These are phyloP conservation scores for Chrysocyon brachyurus DNA, from an alignment of 2,797 vertebrate genomes.

Conservation along the genomic window DNA sequence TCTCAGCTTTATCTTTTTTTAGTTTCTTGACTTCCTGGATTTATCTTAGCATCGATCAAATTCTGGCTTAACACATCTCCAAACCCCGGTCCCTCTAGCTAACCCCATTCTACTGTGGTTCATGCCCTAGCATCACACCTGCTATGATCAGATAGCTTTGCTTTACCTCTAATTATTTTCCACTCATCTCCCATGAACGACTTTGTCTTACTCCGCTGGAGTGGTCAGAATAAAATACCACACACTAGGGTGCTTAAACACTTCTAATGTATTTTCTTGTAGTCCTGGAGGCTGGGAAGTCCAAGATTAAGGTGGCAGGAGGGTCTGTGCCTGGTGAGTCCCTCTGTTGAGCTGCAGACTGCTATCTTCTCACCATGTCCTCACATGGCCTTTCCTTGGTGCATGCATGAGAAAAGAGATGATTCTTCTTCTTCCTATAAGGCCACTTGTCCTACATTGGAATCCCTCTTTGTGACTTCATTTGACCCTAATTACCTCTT, in stretches of 20 bases:
- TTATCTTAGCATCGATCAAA: neutral
- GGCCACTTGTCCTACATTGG: too few relatives aligned
- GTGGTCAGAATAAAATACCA: neutral
- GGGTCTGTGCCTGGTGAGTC: neutral
- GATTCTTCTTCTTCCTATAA: neutral
- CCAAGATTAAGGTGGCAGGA: neutral
- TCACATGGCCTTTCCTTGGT: neutral
- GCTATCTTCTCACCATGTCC: neutral
- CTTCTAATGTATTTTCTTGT: neutral
- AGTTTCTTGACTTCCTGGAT: neutral
- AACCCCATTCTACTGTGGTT: neutral
- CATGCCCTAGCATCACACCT: neutral
- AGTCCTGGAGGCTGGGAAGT: neutral
- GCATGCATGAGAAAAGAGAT: neutral
- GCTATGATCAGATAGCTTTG: neutral
- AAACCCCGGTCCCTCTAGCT: too few relatives aligned
- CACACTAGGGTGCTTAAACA: neutral
- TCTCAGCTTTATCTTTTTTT: neutral
- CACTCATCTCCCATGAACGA: fast-evolving
- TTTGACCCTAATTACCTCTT: slow-evolving; percentile 6
- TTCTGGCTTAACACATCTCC: neutral
- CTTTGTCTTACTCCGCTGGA: neutral
- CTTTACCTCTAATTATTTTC: neutral
- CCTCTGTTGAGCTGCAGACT: neutral
- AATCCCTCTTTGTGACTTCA: neutral